Percentiles rank a stretch among this genome's conserved stretches.
Conservation (phyloP, 1,140 invertebrate species). For the Drosophila chauvacae region DNA sequence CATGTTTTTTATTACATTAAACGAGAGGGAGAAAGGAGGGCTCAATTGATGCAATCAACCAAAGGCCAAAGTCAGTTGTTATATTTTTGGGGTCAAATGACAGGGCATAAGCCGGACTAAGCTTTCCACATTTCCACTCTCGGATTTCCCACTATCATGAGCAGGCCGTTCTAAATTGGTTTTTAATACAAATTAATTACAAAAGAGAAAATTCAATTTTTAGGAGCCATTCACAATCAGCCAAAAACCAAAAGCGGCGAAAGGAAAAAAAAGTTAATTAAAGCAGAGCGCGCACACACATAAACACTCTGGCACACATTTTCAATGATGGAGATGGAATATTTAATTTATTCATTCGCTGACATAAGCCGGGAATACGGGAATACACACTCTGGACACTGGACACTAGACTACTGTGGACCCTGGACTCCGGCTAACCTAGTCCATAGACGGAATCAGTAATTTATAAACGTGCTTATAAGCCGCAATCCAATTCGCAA, state of each 20-base stretch:
- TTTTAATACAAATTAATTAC: conserved; percentile 60
- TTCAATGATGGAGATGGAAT: conserved; percentile 59
- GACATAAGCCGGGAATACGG: conserved; percentile 42
- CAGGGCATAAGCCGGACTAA: conserved; percentile 50
- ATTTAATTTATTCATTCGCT: conserved; percentile 78
- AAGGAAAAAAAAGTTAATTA: conserved; percentile 59
- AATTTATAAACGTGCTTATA: conserved; percentile 82
- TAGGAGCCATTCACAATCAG: conserved; percentile 32
- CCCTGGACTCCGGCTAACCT: conserved; percentile 7
- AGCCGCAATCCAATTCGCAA: conserved; percentile 78
- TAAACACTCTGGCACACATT: conserved; percentile 21
- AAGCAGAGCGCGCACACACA: conserved; percentile 35
- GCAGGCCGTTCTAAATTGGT: conserved; percentile 23
- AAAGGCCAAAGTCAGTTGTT: conserved; percentile 51
- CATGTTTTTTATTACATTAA: background rate
- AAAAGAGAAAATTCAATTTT: conserved; percentile 61
- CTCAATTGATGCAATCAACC: conserved; percentile 46
- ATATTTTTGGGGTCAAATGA: conserved; percentile 49
- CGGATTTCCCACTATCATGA: conserved; percentile 8
- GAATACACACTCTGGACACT: conserved; percentile 7
- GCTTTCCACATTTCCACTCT: conserved; percentile 11
- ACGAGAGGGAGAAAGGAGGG: background rate
- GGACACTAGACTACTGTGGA: background rate
- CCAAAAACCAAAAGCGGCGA: conserved; percentile 36
- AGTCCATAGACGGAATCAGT: conserved; percentile 69